These are phyloP conservation scores for Pseudomyrmex concolor DNA, from an alignment of 1,140 invertebrate species.

Conservation along the genomic window DNA sequence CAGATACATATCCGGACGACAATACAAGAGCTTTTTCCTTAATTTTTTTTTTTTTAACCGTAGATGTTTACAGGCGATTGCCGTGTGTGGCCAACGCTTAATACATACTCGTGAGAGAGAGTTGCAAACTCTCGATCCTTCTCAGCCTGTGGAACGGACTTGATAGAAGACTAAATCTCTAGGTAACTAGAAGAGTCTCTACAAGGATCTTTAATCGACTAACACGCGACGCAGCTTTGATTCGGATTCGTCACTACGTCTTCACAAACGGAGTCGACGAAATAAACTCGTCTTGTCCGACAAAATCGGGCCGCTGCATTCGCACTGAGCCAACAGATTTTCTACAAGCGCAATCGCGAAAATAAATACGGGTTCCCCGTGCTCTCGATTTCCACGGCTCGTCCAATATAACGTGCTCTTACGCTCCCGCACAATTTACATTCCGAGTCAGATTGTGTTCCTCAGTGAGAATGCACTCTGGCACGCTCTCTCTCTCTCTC, in stretches of 20 bases:
- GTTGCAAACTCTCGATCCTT: slow-evolving; percentile 14
- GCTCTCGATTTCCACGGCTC: slow-evolving; percentile 9
- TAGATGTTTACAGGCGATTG: not conserved
- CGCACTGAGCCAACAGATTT: slow-evolving; percentile 65
- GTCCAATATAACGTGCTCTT: slow-evolving; percentile 36
- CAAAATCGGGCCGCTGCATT: slow-evolving; percentile 60
- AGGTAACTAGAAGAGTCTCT: slow-evolving; percentile 65
- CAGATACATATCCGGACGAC: too few relatives aligned
- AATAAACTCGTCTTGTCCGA: slow-evolving; percentile 63
- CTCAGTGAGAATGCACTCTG: slow-evolving; percentile 70
- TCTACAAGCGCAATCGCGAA: slow-evolving; percentile 65
- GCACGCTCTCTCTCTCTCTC: slow-evolving; percentile 18
- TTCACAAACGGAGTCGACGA: slow-evolving; percentile 63
- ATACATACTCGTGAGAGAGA: not conserved
- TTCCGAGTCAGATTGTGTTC: slow-evolving; percentile 68
- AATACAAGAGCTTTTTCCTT: not conserved
- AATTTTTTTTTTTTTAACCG: too few relatives aligned
- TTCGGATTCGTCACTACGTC: slow-evolving; percentile 75
- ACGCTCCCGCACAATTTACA: slow-evolving; percentile 65
- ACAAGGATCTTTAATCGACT: slow-evolving; percentile 68
- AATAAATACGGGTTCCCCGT: slow-evolving; percentile 66
- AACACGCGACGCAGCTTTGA: slow-evolving; percentile 78
- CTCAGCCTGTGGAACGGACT: slow-evolving; percentile 19
- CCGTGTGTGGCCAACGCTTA: slow-evolving; percentile 42
- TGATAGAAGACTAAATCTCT: slow-evolving; percentile 41